Evolutionary conservation across 2,888 invertebrate species (phyloP), one percentile per base, ranked within the genome.

Genomic region (Lordiphosa andalusiaca): DNA sequence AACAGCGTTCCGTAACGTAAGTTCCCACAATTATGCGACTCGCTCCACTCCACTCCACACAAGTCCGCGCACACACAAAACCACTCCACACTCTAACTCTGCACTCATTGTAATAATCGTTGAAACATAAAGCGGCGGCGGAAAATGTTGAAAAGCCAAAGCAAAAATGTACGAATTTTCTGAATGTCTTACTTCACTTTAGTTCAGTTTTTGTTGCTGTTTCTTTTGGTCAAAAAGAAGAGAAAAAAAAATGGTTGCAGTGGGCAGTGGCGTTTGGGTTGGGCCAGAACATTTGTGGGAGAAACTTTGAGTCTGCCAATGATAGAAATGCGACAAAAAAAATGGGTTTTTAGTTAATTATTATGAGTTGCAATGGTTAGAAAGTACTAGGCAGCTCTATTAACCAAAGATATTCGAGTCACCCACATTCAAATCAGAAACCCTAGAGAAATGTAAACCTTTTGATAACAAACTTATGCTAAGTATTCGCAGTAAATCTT

Each of bases 1-100:
- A 30, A 73, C 55, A 74, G 53, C 78, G 78, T 77, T 78, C 75
- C 78, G 77, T 78, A 77, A 81, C 77, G 75, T 76, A 73, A 73
- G 81, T 82, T 77, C 77, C 77, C 77, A 77, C 77, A 82, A 77
- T 77, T 77, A 77, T 75, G 77, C 75, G 82, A 69, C 78, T 78
- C 75, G 77, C 59, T 71, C 57, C 40, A 60, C 57, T 55, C 69
- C 42, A 47, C 72, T 37, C 46, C 47, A 46, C 37, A 40, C 38
- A 52, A 55, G 39, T 56, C 61, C 50, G 55, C 73, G 60, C 55
- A 62, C 68, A 39, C 37, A 37, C 37, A 37, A 9, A 48, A 10
- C 12, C 38, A 49, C 25, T 39, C 39, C 9, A 47, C 70, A 53
- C 65, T 67, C 57, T 30, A 30, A 30, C 44, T 44, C 44, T 33